Base-by-base conservation (phyloP, 2,888 invertebrate species). In the Drosophila fulvimacula region DNA sequence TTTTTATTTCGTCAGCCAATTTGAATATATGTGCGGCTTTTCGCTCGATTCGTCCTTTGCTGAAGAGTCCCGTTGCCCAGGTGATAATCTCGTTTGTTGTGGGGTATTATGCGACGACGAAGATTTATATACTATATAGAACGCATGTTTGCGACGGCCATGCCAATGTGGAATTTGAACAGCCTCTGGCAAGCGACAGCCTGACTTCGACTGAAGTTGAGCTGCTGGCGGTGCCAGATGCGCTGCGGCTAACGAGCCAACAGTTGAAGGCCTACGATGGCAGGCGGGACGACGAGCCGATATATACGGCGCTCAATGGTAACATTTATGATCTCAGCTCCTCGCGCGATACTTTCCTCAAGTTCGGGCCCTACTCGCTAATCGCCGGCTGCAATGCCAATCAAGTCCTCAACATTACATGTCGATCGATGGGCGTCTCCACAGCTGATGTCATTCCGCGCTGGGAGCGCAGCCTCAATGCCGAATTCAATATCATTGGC, bases 361-460 rank as follows among this genome's bases (percentile, higher is more conserved):
- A 17, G 6, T 56, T 27, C 1, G 86, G 76, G 3, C 71, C 69
- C 1, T 79, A 65, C 42, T 78, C 73, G 0, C 52, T 83, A 13
- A 27, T 85, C 6, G 81, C 88, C 10, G 84, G 89, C n/a, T 76
- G 79, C 60, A 59, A 84, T 77, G 84, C 84, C 63, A 87, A 87
- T 56, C 53, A 76, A 9, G 66, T 85, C 17, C 67, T 84, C 0
- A 51, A 17, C 15, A 73, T 81, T 51, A 72, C 87, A 21, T 81
- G 70, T 27, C 41, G 21, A 11, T 75, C 44, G 0, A 79, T 87
- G 73, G 79, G 75, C 11, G 41, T 87, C 1, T 55, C 55, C 13
- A 38, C 61, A 17, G 27, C 39, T 0, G 66, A 83, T 34, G 7
- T 67, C 6, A 48, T 84, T 1, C 46, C 67, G 13, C 62, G 70